Evolutionary conservation across 2,888 invertebrate genomes (phyloP).

Genomic region (Deroplatys truncata): DNA sequence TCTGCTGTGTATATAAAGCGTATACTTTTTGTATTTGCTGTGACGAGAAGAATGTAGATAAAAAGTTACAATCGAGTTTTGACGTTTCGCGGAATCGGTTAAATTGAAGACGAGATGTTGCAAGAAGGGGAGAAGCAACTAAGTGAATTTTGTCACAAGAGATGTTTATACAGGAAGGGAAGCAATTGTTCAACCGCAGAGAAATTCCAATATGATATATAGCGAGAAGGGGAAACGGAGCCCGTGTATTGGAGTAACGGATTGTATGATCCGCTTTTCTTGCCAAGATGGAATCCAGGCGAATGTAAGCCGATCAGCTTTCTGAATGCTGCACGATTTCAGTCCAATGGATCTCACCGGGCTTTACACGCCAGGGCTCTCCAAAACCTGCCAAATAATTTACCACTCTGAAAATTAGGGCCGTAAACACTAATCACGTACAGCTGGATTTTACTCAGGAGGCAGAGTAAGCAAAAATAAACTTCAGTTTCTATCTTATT

Average conservation of each 20-base stretch:
- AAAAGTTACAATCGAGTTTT: not conserved
- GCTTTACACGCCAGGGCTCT: not conserved
- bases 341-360: not conserved
- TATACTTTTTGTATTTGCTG: too few species aligned
- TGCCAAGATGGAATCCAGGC: not conserved
- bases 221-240: not conserved
- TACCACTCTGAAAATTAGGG: too few species aligned
- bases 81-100: not conserved
- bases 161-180: not conserved
- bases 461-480: too few species aligned
- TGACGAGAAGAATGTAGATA: not conserved
- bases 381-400: not conserved
- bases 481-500: too few species aligned
- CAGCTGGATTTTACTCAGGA: too few species aligned
- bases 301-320: conserved; percentile 10
- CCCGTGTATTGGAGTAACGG: not conserved
- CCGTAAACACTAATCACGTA: too few species aligned
- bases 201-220: conserved; percentile 12
- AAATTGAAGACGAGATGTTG: not conserved
- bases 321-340: not conserved
- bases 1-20: too few species aligned
- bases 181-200: not conserved
- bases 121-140: not conserved
- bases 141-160: not conserved
- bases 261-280: conserved; percentile 7